Conservation (phyloP, 2,113 vertebrate genomes). For the Climacteris rufus region DNA sequence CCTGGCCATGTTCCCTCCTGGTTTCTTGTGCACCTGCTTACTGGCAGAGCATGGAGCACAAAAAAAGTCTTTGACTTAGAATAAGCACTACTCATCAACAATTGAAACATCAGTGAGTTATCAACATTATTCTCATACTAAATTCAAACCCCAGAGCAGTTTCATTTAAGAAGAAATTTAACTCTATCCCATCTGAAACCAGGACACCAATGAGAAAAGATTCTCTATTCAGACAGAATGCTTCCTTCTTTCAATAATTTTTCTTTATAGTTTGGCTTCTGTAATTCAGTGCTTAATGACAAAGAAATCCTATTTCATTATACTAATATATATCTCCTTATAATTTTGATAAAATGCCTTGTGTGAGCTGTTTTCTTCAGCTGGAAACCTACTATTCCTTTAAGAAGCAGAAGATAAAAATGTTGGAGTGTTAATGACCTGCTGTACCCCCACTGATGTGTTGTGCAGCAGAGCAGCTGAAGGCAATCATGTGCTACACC, state of each 20-base stretch:
- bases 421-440: neutral
- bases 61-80: rapidly evolving
- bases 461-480: rapidly evolving
- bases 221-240: neutral
- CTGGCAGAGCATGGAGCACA: neutral
- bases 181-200: neutral
- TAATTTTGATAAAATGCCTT: neutral
- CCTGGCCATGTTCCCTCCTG: neutral
- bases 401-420: neutral
- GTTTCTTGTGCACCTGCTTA: neutral
- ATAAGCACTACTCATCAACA: neutral
- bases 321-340: no score
- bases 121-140: neutral
- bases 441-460: rapidly evolving
- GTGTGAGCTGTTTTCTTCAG: neutral
- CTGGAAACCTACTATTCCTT: neutral
- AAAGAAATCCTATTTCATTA: neutral
- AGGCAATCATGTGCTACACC: neutral
- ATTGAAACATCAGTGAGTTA: neutral
- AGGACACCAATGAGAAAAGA: neutral
- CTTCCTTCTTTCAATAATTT: neutral
- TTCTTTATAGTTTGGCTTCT: neutral
- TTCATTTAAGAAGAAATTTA: neutral
- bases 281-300: neutral
- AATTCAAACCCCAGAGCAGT: neutral